Base-by-base conservation (phyloP, 2,888 invertebrate genomes). In the Chrysolina haemoptera region DNA sequence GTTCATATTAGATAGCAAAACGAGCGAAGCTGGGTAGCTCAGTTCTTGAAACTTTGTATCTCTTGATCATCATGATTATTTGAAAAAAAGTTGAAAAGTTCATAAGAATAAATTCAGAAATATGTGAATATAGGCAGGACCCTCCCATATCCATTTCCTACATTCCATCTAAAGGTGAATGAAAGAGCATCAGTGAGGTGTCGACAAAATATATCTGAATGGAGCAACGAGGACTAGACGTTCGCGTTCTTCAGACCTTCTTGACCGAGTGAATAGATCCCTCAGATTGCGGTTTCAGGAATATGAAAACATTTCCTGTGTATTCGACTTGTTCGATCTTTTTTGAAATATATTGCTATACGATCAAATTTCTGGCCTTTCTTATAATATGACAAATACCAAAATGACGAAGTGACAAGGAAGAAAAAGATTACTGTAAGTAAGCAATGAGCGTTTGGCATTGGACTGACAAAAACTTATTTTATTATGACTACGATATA, bases 201-300 rank as follows among this genome's bases (percentile, higher is more conserved):
- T 63, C 43, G 20, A 63, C 41, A 63, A 41, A 18, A 63, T 18
- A 20, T 20, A 16, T 18, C 41, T 43, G 43, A 63, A 63, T 40
- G 14, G 63, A 63, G 63, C 18, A 63, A 43, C 40, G 63, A 63
- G 18, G 16, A 63, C 20, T 18, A 63, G 63, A 18, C 43, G 20
- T 63, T 43, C 41, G 41, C n/a, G 40, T 63, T 63, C 63, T 63
- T 35, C 41, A 63, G 63, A 63, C 63, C 40, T 63, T 63, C 63
- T 43, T 20, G 63, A 40, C 63, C 43, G 63, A 63, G 40, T 63
- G 63, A 63, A 63, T 63, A 63, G 41, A 63, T 18, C 12, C n/a
- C 63, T 0, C 11, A 53, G 53, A 53, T 53, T 53, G 53, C 20
- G 20, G 53, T 53, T 18, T 53, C 53, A 10, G 10, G 20, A 53